Conservation (phyloP, 2,888 invertebrate species). For the Colostygia pectinataria region DNA sequence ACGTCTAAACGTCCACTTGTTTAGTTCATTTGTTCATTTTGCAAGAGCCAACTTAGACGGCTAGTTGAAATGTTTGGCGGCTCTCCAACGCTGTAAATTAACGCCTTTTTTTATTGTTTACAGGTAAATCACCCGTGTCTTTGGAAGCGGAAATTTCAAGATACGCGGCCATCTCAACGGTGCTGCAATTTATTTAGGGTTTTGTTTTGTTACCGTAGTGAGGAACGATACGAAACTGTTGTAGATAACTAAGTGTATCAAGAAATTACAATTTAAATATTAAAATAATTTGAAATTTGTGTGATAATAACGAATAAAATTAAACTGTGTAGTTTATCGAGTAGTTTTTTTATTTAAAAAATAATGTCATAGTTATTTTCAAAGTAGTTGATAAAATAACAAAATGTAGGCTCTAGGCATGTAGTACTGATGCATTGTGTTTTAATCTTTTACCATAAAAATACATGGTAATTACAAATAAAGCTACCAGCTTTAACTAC, state of each 20-base stretch:
- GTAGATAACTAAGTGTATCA: too few species aligned
- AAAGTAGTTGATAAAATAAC: too few species aligned
- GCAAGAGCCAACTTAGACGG: conserved; percentile 72
- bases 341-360: conserved; percentile 28
- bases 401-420: neutral
- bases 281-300: conserved; percentile 12
- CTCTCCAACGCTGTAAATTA: conserved; percentile 77
- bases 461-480: neutral
- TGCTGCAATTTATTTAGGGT: conserved; percentile 38
- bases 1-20: conserved; percentile 64
- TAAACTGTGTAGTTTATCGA: conserved; percentile 24
- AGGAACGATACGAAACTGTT: conserved; percentile 12
- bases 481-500: neutral
- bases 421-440: too few species aligned
- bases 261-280: too few species aligned
- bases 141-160: conserved; percentile 57
- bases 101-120: conserved; percentile 76
- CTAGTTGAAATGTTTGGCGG: conserved; percentile 79
- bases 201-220: conserved; percentile 37
- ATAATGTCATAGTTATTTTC: neutral
- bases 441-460: neutral
- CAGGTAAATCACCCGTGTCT: conserved; percentile 77
- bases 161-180: conserved; percentile 45
- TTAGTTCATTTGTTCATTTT: conserved; percentile 77
- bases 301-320: conserved; percentile 11